Base-by-base conservation (phyloP, 2,888 invertebrate genomes). In the Euproctis similis region DNA sequence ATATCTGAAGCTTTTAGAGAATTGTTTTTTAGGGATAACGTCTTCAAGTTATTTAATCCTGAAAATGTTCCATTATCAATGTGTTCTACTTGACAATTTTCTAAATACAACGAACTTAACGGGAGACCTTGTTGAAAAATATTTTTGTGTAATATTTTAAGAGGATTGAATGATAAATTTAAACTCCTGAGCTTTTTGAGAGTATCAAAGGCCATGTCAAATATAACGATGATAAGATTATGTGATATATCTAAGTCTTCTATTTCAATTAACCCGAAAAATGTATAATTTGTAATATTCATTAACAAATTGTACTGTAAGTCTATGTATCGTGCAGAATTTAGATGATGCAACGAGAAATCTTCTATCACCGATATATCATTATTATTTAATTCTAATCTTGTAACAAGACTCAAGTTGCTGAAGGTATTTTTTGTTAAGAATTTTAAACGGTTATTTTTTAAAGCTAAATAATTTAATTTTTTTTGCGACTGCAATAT, bases 401-500 rank as follows among this genome's bases (percentile, higher is more conserved):
- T 86, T 42, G 92, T 90, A 31, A 95, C 88, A 34, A 89, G 85
- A 14, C 89, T 85, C 26, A 95, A 81, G 63, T 94, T 93, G 20
- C 88, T 87, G 60, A 96, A 95, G 12, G 93, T 77, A 4, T 88
- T 87, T 23, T 88, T 88, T 28, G 91, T 90, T 23, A 96, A 80
- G 46, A 89, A 87, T 33, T 88, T 89, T 25, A 96, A 69, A 46
- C 88, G 86, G 67, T 96, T 96, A 65, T 92, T 90, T 31, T 91
- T 91, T 36, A 96, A 77, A 89, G 92, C 93, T 84, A 96, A 88
- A 41, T 92, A 91, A 61, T 92, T 90, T 9, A 95, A 89, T 54
- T 90, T 91, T n/a, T 90, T 89, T 69, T 95, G 94, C 10, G 90
- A 90, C 11, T 89, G 86, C 30, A 95, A 87, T 12, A 93, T 90